A percentile compares a stretch with the other conserved stretches of the same genome.
These are phyloP conservation scores for Drosophila gunungcola DNA, from an alignment of 1,140 invertebrate genomes.

Conservation along the genomic window DNA sequence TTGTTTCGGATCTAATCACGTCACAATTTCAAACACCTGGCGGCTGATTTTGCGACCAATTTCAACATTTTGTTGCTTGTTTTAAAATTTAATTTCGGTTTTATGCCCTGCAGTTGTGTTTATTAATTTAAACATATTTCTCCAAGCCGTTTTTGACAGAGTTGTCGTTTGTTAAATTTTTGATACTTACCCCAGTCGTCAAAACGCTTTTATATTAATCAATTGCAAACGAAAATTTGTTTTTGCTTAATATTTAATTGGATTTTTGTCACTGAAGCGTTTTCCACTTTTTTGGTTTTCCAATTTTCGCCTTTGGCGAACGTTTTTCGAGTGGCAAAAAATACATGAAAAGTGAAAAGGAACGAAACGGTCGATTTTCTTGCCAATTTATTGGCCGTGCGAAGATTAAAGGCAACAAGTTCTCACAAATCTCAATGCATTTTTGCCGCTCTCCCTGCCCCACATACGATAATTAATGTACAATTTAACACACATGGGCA, in stretches of 20 bases:
- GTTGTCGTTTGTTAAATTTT: neutral
- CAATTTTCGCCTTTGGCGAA: neutral
- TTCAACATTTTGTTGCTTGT: constrained; percentile 12
- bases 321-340: neutral
- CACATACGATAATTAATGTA: constrained; percentile 39
- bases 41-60: constrained; percentile 37
- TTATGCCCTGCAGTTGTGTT: constrained; percentile 31
- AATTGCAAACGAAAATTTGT: constrained; percentile 11
- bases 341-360: neutral
- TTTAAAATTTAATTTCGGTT: constrained; percentile 14
- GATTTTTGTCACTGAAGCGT: constrained; percentile 51
- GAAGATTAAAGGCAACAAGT: constrained; percentile 49
- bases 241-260: constrained; percentile 18
- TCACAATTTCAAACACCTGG: constrained; percentile 69
- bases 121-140: constrained; percentile 6
- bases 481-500: constrained; percentile 36
- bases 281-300: constrained; percentile 4
- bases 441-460: neutral
- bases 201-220: constrained; percentile 2
- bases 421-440: constrained; percentile 29
- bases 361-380: constrained; percentile 11
- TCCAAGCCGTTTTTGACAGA: neutral
- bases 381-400: constrained; percentile 46
- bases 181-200: neutral
- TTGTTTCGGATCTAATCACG: constrained; percentile 40